Base-by-base conservation (phyloP, 1,140 invertebrate genomes). In the Lordiphosa collinella region DNA sequence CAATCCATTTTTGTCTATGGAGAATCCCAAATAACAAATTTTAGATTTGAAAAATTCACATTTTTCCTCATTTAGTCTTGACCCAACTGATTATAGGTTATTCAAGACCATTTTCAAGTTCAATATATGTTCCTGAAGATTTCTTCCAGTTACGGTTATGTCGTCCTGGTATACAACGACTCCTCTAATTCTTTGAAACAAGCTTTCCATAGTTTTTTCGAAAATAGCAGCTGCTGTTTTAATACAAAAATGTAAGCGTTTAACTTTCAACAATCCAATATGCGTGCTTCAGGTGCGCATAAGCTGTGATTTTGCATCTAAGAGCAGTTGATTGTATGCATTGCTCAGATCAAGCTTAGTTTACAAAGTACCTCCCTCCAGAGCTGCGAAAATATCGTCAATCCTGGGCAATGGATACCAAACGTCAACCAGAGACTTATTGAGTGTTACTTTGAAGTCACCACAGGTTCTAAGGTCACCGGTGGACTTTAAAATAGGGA, bases 281-380 rank as follows among this genome's bases (percentile, higher is more conserved):
- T 47, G 44, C 16, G 44, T 47, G 29, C 44, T 47, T 8, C 44
- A 43, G 2, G 40, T 43, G 18, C 40, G 29, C 18, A 43, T 25
- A 2, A 29, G 18, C n/a, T 43, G 18, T 3, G 40, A 43, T 11
- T 25, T 25, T 7, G 5, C 22, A 25, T 25, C 22, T 25, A 25
- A 25, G 22, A 25, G 22, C 6, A 25, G 9, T 22, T 43, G 18
- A 25, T 43, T 43, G 12, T 43, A 43, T 2, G 40, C 40, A 13
- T 29, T 43, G 14, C 12, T 25, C 12, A 43, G 18, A 43, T 43
- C 40, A 7, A 43, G 40, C 8, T 25, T 43, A 2, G 40, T 43
- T 4, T 25, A 44, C 4, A 29, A 12, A 9, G 10, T 29, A 12
- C 22, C 41, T 12, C 22, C 41, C 7, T 44, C 41, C 2, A 44